Base-by-base conservation (phyloP, 2,113 vertebrate species). In the Clinocottus analis region DNA sequence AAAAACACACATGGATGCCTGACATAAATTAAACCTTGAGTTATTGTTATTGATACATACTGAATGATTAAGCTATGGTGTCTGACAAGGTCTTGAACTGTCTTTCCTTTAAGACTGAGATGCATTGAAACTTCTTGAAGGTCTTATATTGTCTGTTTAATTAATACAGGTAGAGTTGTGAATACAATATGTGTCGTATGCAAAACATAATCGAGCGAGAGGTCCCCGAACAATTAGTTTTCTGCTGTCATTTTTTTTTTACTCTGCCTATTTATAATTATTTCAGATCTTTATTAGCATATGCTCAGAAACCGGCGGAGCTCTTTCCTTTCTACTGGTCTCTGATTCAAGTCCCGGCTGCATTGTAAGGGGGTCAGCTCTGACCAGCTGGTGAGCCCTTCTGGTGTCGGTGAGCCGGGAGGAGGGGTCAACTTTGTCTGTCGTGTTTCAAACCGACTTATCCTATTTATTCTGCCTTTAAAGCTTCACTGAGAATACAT, bases 181-280 rank as follows among this genome's bases (percentile, higher is more conserved):
- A 43, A 66, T 70, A 45, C 14, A 77, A 47, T 56, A 69, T 23
- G 29, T 82, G 39, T 72, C 71, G 76, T 39, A 68, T 81, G 49
- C 65, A 79, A 75, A 75, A 59, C n/a, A 64, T 27, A 72, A 1
- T 25, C 59, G 33, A 62, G 65, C 71, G 43, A 19, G 31, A 39
- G 72, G 56, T 75, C 78, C 66, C 66, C 45, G 33, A 84, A 59
- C 78, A 72, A 72, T 72, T 60, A 21, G 17, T 31, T 81, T 72
- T 37, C 21, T 73, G 47, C 19, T 74, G 41, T 63, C 16, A 62
- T 62, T 74, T 75, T 62, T 75, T 62, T 59, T 55, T 59, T 25
- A 49, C 49, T 43, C 47, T 47, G 5, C 33, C 75, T 63, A 29
- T 84, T 84, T 73, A 65, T 72, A 60, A 59, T 67, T 55, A 59